phyloP scores from a whole-genome alignment of 2,888 invertebrate species.

The Limenitis camilla region DNA sequence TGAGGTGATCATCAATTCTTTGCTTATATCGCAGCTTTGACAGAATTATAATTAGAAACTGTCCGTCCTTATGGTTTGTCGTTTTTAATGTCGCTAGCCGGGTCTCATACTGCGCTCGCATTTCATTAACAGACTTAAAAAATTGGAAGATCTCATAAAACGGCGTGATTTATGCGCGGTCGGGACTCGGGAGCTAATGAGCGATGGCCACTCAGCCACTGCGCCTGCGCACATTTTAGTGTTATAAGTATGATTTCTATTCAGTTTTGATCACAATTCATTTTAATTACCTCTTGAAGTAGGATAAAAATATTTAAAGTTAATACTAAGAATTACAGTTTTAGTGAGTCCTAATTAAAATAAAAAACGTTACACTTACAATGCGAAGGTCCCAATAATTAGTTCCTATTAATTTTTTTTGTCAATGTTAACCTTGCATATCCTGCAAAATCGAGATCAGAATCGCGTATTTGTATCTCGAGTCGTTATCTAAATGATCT shows the following conservation, averaged over 20 bases:
- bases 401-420: not conserved
- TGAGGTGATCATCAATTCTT: slow-evolving; percentile 69
- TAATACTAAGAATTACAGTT: not conserved
- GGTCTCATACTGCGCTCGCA: slow-evolving; percentile 73
- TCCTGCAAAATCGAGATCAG: slow-evolving; percentile 21
- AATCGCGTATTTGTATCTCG: slow-evolving; percentile 24
- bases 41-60: slow-evolving; percentile 74
- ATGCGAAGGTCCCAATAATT: not conserved
- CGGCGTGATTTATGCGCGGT: slow-evolving; percentile 69
- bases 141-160: slow-evolving; percentile 69
- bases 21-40: slow-evolving; percentile 66
- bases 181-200: slow-evolving; percentile 70
- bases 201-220: slow-evolving; percentile 42
- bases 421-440: slow-evolving; percentile 12
- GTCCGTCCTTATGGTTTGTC: slow-evolving; percentile 68
- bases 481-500: slow-evolving; percentile 51
- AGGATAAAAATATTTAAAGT: not conserved
- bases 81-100: slow-evolving; percentile 72
- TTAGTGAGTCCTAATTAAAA: not conserved
- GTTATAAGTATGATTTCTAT: slow-evolving; percentile 23
- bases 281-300: slow-evolving; percentile 3
- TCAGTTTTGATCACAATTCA: slow-evolving; percentile 13
- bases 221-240: slow-evolving; percentile 13
- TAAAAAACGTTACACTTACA: not conserved
- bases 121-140: slow-evolving; percentile 71